Evolutionary conservation across 2,113 vertebrate genomes (phyloP), one percentile per base, ranked within the genome.

Genomic region (Chaenogobius annularis): DNA sequence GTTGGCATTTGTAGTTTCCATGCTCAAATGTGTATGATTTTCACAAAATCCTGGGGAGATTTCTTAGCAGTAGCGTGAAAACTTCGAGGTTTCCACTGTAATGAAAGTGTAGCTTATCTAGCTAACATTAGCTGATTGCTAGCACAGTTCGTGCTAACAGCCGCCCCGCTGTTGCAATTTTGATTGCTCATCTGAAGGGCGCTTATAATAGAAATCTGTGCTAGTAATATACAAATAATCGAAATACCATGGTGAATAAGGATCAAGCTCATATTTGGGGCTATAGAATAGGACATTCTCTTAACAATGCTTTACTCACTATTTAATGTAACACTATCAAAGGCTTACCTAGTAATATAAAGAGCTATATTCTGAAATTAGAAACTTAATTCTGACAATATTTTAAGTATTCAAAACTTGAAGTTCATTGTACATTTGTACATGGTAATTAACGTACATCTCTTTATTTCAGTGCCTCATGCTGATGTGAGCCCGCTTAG

Each of bases 81-180:
- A 26, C 22, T 58, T 54, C 7, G 55, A 14, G 55, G 55, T 15
- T 7, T 20, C 35, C 10, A 66, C 20, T 46, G n/a, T 12, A 64
- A 26, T 58, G 55, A 58, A 59, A 35, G 46, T 50, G 1, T 81
- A 83, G 82, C 81, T 61, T 56, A 20, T 58, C 50, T 26, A 64
- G 90, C 90, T 89, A 90, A 77, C 75, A 37, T 66, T 85, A 87
- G 81, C 81, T 68, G 52, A 1, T 10, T 48, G 77, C 62, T 88
- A 87, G 81, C 85, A 87, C 81, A 80, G 84, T 87, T 84, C 74
- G 22, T 58, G 81, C 69, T 90, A 85, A 55, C 77, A 85, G 83
- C 83, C 85, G 82, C 79, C 79, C 78, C 63, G 78, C 66, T 82
- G 69, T 59, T 81, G 13, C 48, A 58, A 4, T 47, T 65, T 67